Evolutionary conservation across 2,888 invertebrate genomes (phyloP).

Genomic region (Glaucopsyche alexis): DNA sequence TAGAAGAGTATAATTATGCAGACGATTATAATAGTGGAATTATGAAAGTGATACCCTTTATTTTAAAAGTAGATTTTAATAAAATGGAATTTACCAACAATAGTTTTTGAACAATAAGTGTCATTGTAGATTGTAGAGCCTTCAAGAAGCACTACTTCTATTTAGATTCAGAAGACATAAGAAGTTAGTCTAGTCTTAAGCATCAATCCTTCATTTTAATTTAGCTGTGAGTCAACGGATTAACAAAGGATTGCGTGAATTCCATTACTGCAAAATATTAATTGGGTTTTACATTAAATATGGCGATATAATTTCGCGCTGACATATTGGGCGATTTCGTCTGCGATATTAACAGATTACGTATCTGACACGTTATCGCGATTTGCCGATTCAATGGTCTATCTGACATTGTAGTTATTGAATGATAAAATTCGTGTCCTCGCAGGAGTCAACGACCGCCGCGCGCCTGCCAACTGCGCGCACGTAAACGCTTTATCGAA

Average conservation of each 20-base stretch:
- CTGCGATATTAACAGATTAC: slow-evolving; percentile 7
- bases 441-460: slow-evolving; percentile 47
- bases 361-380: slow-evolving; percentile 15
- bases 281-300: neutral
- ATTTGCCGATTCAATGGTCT: slow-evolving; percentile 33
- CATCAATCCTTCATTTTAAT: too few species aligned
- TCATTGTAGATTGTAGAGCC: neutral
- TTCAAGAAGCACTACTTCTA: neutral
- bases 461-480: slow-evolving; percentile 34
- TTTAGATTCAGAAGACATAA: neutral
- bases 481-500: slow-evolving; percentile 39
- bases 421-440: slow-evolving; percentile 39
- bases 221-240: neutral
- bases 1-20: neutral
- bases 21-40: neutral
- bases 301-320: neutral
- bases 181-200: too few species aligned
- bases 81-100: neutral
- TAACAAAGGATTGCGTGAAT: neutral
- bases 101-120: neutral
- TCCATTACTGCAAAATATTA: neutral
- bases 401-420: slow-evolving; percentile 43
- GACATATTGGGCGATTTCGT: slow-evolving; percentile 3
- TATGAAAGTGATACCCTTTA: slow-evolving; percentile 2
- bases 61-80: neutral